Conservation (phyloP, 2,797 vertebrate species). For the Hypotaenidia philippensis region DNA sequence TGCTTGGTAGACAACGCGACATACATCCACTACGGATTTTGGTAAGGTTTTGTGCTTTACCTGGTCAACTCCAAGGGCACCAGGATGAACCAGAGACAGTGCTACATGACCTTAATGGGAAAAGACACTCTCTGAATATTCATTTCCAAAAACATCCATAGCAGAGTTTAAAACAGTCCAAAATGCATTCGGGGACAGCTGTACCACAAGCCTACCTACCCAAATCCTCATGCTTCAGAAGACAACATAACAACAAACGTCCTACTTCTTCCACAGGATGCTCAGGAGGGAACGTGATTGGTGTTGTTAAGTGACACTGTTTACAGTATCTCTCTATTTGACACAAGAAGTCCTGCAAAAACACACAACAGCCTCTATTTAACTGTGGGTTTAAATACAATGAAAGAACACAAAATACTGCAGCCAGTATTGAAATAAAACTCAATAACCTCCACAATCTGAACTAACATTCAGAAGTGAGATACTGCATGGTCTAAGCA, state of each 20-base stretch:
- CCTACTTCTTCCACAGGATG: slow-evolving; percentile 99
- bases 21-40: slow-evolving; percentile 96
- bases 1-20: slow-evolving; percentile 97
- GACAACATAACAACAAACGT: slow-evolving; percentile 94
- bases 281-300: slow-evolving; percentile 95
- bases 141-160: background rate
- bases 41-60: slow-evolving; percentile 93
- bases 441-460: background rate
- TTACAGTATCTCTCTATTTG: slow-evolving; percentile 97
- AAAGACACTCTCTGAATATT: background rate
- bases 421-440: background rate
- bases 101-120: slow-evolving; percentile 89
- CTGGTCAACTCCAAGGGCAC: slow-evolving; percentile 93
- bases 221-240: slow-evolving; percentile 97
- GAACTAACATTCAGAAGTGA: background rate
- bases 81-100: slow-evolving; percentile 92
- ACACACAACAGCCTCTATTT: background rate
- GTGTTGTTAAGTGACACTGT: slow-evolving; percentile 96
- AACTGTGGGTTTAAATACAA: background rate
- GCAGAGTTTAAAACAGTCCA: background rate
- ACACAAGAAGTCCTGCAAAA: slow-evolving; percentile 93
- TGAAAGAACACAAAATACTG: background rate
- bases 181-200: background rate
- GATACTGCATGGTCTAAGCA: background rate
- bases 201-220: slow-evolving; percentile 80